Evolutionary conservation across 1,140 invertebrate genomes (phyloP).

Genomic region (Cardiocondyla obscurior): DNA sequence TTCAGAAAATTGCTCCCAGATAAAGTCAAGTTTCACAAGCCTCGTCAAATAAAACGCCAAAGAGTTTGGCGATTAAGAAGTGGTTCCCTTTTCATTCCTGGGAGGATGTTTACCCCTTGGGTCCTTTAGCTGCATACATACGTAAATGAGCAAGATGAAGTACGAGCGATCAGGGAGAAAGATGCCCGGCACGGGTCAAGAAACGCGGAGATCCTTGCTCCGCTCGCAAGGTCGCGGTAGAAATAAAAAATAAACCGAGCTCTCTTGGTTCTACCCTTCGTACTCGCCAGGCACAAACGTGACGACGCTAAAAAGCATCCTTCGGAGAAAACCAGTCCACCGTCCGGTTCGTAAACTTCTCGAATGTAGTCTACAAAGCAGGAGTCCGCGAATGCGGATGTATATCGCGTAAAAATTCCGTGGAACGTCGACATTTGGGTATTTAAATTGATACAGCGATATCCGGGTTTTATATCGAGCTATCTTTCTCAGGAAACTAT

Average conservation of each 20-base stretch:
- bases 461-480: neutral
- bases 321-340: constrained; percentile 69
- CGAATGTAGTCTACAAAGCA: constrained; percentile 50
- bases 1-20: constrained; percentile 36
- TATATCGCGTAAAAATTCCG: constrained; percentile 10
- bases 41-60: constrained; percentile 44
- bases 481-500: neutral
- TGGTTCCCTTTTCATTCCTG: constrained; percentile 31
- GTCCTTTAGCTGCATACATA: constrained; percentile 50
- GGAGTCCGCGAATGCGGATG: neutral
- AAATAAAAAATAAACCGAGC: constrained; percentile 75
- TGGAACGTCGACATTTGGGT: neutral
- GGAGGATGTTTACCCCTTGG: constrained; percentile 65
- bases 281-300: constrained; percentile 6
- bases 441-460: neutral
- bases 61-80: constrained; percentile 42
- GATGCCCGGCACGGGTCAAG: constrained; percentile 67
- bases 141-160: constrained; percentile 42
- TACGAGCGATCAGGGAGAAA: constrained; percentile 40
- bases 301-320: constrained; percentile 62
- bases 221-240: constrained; percentile 73
- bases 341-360: constrained; percentile 27
- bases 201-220: constrained; percentile 76
- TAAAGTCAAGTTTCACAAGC: constrained; percentile 5
- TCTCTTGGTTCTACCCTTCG: constrained; percentile 33